Evolutionary conservation across 2,888 invertebrate genomes (phyloP).

Genomic region (Rotaria magnacalcarata): DNA sequence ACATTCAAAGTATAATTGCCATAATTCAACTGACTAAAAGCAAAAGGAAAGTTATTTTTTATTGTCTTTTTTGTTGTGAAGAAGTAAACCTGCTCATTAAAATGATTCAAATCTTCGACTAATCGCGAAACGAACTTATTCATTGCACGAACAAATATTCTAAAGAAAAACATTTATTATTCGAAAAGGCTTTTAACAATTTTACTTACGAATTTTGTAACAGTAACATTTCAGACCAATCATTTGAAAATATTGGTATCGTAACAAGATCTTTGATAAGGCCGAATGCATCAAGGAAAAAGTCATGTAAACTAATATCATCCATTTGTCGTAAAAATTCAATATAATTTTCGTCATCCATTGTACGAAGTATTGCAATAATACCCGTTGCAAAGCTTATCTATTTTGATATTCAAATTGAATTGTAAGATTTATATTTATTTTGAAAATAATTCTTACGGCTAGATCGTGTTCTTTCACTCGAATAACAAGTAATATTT

Average conservation of each 20-base stretch:
- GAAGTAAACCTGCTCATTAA: not conserved
- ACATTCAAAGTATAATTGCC: conserved; percentile 74
- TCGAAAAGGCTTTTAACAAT: not conserved
- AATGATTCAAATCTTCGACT: not conserved
- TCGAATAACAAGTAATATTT: conserved; percentile 23
- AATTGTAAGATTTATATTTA: too few relatives aligned
- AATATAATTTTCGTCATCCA: conserved; percentile 79
- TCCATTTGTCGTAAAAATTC: conserved; percentile 20
- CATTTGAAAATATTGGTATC: conserved; percentile 35
- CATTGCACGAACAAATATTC: conserved; percentile 39
- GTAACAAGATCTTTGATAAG: conserved; percentile 20
- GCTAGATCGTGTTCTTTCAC: not conserved
- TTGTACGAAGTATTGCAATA: conserved; percentile 75
- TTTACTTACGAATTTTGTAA: conserved; percentile 25
- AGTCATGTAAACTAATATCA: conserved; percentile 34
- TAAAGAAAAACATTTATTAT: not conserved
- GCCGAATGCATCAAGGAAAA: conserved; percentile 28
- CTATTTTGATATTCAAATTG: not conserved
- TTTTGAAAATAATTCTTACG: not conserved
- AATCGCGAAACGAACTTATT: not conserved
- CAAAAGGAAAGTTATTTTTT: too few relatives aligned
- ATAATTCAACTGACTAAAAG: conserved; percentile 59
- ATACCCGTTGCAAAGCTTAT: conserved; percentile 61
- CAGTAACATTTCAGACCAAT: conserved; percentile 45
- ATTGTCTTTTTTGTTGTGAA: too few relatives aligned